Conservation (phyloP, 2,797 vertebrate genomes). For the Lepidocolaptes lacrymiger region DNA sequence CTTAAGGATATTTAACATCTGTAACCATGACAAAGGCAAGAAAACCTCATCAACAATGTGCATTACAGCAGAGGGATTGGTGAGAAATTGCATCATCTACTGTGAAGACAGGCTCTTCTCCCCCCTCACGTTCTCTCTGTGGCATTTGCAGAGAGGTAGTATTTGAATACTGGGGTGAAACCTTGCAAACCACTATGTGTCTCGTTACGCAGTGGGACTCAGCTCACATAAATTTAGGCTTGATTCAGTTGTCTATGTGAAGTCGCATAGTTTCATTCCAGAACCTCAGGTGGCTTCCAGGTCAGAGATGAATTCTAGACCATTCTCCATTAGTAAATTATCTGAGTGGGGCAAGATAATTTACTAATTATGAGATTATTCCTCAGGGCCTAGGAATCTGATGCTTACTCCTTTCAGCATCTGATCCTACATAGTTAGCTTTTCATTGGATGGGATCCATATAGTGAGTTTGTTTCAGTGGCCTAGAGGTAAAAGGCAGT, state of each 20-base stretch:
- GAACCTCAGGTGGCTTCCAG: background rate
- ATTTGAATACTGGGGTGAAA: background rate
- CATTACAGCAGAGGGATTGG: background rate
- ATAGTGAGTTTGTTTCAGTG: background rate
- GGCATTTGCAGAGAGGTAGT: background rate
- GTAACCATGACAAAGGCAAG: background rate
- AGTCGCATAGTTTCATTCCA: background rate
- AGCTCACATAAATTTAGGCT: background rate
- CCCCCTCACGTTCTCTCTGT: accelerated
- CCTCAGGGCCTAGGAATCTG: background rate
- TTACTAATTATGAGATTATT: no score
- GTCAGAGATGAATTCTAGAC: background rate
- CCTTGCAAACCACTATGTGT: background rate
- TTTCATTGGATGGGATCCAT: background rate
- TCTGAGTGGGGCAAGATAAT: no score
- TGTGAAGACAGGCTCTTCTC: background rate
- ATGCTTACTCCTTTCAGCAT: background rate
- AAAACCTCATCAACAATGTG: background rate
- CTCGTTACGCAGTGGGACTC: background rate
- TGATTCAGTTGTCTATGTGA: background rate
- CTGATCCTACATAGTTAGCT: background rate
- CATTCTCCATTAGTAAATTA: background rate
- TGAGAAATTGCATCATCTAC: background rate
- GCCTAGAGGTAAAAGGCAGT: background rate
- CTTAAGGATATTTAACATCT: background rate